phyloP scores from a whole-genome alignment of 2,888 invertebrate species.

The Apodemia duryi region DNA sequence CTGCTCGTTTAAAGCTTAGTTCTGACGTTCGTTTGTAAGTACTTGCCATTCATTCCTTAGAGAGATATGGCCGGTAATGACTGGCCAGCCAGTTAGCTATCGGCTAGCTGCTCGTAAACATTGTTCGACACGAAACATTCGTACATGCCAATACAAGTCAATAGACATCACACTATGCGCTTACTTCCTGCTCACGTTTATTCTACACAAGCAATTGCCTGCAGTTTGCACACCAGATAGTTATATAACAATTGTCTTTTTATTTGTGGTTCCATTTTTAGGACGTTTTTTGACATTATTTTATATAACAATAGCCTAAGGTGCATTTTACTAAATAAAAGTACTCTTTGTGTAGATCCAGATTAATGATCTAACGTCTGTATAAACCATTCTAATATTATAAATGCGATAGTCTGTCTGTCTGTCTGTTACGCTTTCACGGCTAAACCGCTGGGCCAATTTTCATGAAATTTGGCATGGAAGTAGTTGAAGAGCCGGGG shows the following conservation, averaged over 20 bases:
- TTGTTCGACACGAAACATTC: constrained; percentile 63
- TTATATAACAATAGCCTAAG: no score
- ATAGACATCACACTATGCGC: constrained; percentile 57
- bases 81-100: constrained; percentile 61
- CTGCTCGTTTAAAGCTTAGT: constrained; percentile 57
- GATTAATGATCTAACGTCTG: no score
- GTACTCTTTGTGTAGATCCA: no score
- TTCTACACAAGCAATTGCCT: neutral
- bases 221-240: neutral
- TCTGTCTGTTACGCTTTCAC: no score
- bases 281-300: neutral
- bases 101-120: constrained; percentile 74
- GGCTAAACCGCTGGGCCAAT: no score
- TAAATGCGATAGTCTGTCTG: no score
- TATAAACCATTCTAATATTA: no score
- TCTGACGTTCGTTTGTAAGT: constrained; percentile 60
- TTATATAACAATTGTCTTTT: neutral
- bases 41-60: constrained; percentile 70
- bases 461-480: no score
- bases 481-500: no score
- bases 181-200: constrained; percentile 49
- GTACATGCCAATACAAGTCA: constrained; percentile 65
- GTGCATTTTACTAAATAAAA: neutral
- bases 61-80: constrained; percentile 74
- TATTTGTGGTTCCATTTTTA: neutral